phyloP scores from a whole-genome alignment of 2,113 vertebrate genomes.

The Rhineura floridana region DNA sequence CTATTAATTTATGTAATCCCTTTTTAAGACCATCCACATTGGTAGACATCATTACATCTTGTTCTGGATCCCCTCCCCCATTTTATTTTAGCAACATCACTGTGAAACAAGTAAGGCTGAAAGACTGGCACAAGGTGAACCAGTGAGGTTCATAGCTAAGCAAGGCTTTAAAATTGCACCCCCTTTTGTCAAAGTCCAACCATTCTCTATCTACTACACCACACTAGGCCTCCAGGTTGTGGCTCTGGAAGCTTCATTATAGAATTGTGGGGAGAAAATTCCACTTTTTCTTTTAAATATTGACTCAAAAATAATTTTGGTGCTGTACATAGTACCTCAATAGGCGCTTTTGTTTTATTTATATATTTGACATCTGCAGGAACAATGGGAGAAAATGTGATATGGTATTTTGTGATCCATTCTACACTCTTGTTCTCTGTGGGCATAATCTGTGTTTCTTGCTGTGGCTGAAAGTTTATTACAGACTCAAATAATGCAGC shows the following conservation, averaged over 20 bases:
- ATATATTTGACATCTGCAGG: constrained; percentile 6
- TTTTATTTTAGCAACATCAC: not conserved
- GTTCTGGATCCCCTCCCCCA: not conserved
- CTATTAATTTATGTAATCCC: too few species aligned
- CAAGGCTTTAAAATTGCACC: not conserved
- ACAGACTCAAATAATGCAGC: constrained; percentile 5
- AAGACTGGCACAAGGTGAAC: not conserved
- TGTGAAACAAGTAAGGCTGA: not conserved
- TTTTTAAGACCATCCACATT: not conserved
- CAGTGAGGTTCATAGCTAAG: not conserved
- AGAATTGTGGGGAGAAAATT: not conserved
- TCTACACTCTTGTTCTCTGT: constrained; percentile 10
- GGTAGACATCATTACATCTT: not conserved
- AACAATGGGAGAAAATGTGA: not conserved
- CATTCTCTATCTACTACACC: not conserved
- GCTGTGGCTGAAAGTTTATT: constrained; percentile 9
- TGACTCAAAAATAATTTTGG: not conserved
- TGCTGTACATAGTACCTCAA: not conserved
- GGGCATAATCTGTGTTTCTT: not conserved
- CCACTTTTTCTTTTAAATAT: not conserved
- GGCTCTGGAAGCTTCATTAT: not conserved
- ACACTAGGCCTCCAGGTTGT: not conserved
- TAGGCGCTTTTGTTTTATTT: constrained; percentile 18
- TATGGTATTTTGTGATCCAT: not conserved
- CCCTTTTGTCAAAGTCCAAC: not conserved